Percentiles rank a stretch among this genome's conserved stretches.
phyloP scores from a whole-genome alignment of 2,113 vertebrate genomes.

The Lepus europaeus region DNA sequence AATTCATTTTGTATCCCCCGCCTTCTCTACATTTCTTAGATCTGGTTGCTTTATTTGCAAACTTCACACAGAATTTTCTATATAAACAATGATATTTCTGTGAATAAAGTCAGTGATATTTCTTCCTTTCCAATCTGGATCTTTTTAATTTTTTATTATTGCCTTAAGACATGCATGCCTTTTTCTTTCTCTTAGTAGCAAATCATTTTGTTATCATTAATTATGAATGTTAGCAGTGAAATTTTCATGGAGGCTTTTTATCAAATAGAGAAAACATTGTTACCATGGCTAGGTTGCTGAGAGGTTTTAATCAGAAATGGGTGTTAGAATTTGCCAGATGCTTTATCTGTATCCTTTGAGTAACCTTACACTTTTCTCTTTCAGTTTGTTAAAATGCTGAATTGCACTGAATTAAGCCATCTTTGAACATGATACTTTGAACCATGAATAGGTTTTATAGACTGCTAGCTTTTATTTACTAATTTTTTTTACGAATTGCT shows the following conservation, averaged over 20 bases:
- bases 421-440: background rate
- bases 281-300: background rate
- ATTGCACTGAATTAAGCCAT: constrained; percentile 6
- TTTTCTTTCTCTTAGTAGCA: background rate
- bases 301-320: background rate
- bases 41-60: background rate
- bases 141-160: background rate
- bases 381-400: background rate
- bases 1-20: background rate
- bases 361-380: background rate
- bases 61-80: background rate
- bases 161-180: background rate
- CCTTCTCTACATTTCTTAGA: background rate
- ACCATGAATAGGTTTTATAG: background rate
- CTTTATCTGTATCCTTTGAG: background rate
- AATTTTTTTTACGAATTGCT: background rate
- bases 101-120: background rate
- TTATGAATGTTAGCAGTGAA: background rate
- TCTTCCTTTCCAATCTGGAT: background rate
- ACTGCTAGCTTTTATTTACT: background rate
- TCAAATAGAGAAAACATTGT: background rate
- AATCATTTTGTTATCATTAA: background rate
- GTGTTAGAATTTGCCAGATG: background rate
- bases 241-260: constrained; percentile 6
- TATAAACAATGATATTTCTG: background rate